Base-by-base conservation (phyloP, 2,888 invertebrate genomes). In the Heterodera filipjevi region DNA sequence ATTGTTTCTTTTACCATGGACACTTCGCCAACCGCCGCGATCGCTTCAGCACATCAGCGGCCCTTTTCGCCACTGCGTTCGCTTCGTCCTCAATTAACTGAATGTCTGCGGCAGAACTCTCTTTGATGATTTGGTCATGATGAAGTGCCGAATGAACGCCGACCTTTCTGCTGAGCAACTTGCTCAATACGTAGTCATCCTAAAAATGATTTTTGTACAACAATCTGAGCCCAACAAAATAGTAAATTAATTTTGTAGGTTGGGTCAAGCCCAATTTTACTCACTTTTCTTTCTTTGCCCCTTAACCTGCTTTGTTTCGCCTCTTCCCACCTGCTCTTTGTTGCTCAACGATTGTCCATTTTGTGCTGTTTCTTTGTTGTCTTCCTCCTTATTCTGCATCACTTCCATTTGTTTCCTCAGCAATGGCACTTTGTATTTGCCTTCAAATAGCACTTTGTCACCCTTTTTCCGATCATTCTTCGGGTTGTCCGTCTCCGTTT, bases 151-250 rank as follows among this genome's bases (percentile, higher is more conserved):
- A 82, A 35, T 84, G 81, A 10, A 86, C 87, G n/a, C 84, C 83
- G 35, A 92, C 91, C 90, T 94, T 94, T 90, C 93, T 94, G 71
- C 94, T 93, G 90, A 96, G 94, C 64, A 96, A 91, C 90, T 93
- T 94, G 82, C 92, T 92, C 78, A 96, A 91, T 19, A 96, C 94
- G 91, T 95, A 95, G 89, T 95, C 93, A 91, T 95, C 82, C 82
- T 85, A 70, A 73, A 71, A 6, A 16, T 35, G 6, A 2, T n/a
- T n/a, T n/a, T n/a, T n/a, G 10, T 3, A 35, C 0, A 12, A 8
- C 10, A 0, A 10, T 27, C 5, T 22, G 27, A 59, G 27, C n/a
- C 10, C 49, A 14, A 66, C 10, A 0, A 6, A 66, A 8, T 16
- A 3, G 16, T 1, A 49, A 49, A 49, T 12, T 49, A 2, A 19